phyloP scores from a whole-genome alignment of 2,888 invertebrate genomes.

The Cantharis nigra region DNA sequence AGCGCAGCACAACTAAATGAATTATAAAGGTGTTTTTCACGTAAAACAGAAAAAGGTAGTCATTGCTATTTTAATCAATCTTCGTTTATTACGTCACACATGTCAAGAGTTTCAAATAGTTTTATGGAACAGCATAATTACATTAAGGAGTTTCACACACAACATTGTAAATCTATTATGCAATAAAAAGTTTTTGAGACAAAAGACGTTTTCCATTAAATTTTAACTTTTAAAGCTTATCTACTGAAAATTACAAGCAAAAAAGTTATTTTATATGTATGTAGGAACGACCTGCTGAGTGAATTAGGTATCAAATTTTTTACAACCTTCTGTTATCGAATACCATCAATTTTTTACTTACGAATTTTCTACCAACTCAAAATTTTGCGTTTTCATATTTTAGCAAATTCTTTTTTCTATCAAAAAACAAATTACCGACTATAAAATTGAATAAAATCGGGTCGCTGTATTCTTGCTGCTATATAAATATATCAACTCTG shows the following conservation, averaged over 20 bases:
- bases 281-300: not conserved
- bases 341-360: not conserved
- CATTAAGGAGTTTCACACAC: not conserved
- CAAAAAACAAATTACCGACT: not conserved
- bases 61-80: slow-evolving; percentile 10
- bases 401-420: not conserved
- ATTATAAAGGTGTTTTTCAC: slow-evolving; percentile 10
- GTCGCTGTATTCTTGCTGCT: not conserved
- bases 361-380: not conserved
- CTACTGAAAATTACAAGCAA: not conserved
- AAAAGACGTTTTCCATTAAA: not conserved
- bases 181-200: not conserved
- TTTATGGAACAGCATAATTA: not conserved
- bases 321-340: not conserved
- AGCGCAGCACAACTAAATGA: slow-evolving; percentile 6
- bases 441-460: not conserved
- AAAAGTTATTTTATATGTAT: not conserved
- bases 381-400: not conserved
- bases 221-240: not conserved
- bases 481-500: not conserved
- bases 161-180: not conserved
- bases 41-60: slow-evolving; percentile 9
- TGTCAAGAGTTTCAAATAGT: slow-evolving; percentile 4
- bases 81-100: slow-evolving; percentile 11
- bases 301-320: not conserved